A percentile compares a stretch with the other conserved stretches of the same genome.
Evolutionary conservation across 2,113 vertebrate species (phyloP).

Genomic region (Elaphurus davidianus): DNA sequence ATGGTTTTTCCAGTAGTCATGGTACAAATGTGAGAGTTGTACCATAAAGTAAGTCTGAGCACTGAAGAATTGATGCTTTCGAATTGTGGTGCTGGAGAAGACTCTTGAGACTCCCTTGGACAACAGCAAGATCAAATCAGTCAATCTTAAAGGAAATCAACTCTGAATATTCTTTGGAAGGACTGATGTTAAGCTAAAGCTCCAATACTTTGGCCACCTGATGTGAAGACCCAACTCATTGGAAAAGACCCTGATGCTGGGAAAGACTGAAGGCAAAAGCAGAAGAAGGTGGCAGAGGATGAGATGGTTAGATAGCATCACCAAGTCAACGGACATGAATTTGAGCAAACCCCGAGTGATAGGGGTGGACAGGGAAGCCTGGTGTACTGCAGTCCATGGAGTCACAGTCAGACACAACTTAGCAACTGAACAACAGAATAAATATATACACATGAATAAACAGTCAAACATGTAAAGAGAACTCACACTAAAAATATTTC

Average conservation of each 20-base stretch:
- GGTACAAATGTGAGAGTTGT: neutral
- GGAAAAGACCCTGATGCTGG: neutral
- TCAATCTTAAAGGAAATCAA: neutral
- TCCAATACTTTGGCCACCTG: neutral
- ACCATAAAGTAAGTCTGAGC: neutral
- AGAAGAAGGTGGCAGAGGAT: neutral
- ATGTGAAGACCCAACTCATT: neutral
- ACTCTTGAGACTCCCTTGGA: neutral
- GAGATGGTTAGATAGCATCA: neutral
- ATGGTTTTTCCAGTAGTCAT: neutral
- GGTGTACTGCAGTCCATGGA: neutral
- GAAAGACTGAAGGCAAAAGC: neutral
- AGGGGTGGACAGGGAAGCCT: neutral
- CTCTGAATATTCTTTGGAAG: neutral
- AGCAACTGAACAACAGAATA: neutral
- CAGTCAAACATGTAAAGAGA: neutral
- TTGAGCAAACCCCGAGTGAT: neutral
- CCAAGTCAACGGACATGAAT: neutral
- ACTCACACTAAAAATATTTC: neutral
- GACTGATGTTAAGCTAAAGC: neutral
- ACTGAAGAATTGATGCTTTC: neutral
- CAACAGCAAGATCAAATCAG: neutral
- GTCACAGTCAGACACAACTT: neutral
- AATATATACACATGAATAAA: neutral
- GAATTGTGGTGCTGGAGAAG: neutral